Conservation (phyloP, 2,888 invertebrate species). For the Xestoiulus laeticollis region DNA sequence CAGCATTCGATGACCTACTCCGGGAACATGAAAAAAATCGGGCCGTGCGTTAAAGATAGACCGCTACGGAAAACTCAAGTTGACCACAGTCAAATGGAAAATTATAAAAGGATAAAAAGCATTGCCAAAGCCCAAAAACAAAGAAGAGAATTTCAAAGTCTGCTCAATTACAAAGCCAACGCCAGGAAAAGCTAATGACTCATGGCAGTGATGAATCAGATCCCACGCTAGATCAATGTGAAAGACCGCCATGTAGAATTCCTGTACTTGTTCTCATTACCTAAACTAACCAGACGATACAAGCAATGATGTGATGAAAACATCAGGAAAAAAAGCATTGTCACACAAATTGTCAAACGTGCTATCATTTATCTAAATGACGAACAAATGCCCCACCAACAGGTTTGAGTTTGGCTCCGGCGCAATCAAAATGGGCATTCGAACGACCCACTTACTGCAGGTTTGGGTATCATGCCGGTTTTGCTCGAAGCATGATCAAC, state of each 20-base stretch:
- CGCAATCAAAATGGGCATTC: background rate
- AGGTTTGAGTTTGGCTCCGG: background rate
- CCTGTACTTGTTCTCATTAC: slow-evolving; percentile 23
- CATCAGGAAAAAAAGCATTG: slow-evolving; percentile 31
- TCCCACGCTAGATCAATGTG: slow-evolving; percentile 41
- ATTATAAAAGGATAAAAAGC: background rate
- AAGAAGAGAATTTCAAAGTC: background rate
- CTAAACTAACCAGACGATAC: slow-evolving; percentile 41
- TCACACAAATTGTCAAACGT: slow-evolving; percentile 40
- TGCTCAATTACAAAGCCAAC: slow-evolving; percentile 21
- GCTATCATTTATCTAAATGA: slow-evolving; percentile 41
- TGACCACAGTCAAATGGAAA: background rate
- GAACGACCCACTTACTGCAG: slow-evolving; percentile 16
- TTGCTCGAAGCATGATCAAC: background rate
- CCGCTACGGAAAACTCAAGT: background rate
- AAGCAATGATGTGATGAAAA: slow-evolving; percentile 36
- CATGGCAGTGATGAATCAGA: slow-evolving; percentile 41
- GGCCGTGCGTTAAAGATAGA: background rate
- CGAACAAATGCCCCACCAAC: slow-evolving; percentile 22
- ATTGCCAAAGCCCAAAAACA: background rate
- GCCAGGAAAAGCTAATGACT: slow-evolving; percentile 39
- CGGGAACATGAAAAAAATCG: background rate
- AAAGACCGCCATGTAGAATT: slow-evolving; percentile 38
- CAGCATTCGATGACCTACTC: background rate
- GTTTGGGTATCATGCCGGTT: slow-evolving; percentile 10